Base-by-base conservation (phyloP, 2,888 invertebrate species). In the Drosophila falleni region DNA sequence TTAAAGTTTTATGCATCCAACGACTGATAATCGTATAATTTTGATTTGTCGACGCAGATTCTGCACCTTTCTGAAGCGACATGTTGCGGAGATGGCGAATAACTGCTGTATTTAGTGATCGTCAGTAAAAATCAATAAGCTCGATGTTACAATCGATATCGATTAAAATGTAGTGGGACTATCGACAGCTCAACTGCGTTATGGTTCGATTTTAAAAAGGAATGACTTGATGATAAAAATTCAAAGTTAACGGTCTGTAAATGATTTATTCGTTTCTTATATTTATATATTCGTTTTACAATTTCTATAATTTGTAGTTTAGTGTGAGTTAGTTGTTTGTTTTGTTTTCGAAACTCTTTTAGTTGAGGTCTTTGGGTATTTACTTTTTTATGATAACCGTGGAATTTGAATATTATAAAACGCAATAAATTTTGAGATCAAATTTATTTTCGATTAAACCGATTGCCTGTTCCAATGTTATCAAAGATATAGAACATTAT, bases 251-350 rank as follows among this genome's bases (percentile, higher is more conserved):
- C 37, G 35, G 51, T 39, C 49, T 70, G 47, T 62, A 59, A 66
- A 56, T 56, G 47, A 46, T 63, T 71, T 71, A 71, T 71, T 71
- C n/a, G 41, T 33, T 37, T 68, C 37, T 44, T 51, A 62, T 9
- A 51, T 31, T 15, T 55, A 35, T 56, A 60, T 37, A 35, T 54
- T 26, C 39, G 37, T 35, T 55, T 56, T 42, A 67, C 44, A 60
- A 41, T 33, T 54, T 60, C 13, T 10, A 10, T 37, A 44, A 16
- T 61, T 54, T 51, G 35, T 67, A 60, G 44, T 61, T 47, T 46
- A 73, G 39, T 44, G 31, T 55, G 67, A 74, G 59, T 72, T 67
- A 72, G 74, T 49, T 37, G 66, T 50, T 39, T 19, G 56, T 64
- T 41, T 65, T 51, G 31, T 54, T 65, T 72, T 39, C 35, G 44